Base-by-base conservation (phyloP, 2,797 vertebrate genomes). In the Okamejei kenojei region DNA sequence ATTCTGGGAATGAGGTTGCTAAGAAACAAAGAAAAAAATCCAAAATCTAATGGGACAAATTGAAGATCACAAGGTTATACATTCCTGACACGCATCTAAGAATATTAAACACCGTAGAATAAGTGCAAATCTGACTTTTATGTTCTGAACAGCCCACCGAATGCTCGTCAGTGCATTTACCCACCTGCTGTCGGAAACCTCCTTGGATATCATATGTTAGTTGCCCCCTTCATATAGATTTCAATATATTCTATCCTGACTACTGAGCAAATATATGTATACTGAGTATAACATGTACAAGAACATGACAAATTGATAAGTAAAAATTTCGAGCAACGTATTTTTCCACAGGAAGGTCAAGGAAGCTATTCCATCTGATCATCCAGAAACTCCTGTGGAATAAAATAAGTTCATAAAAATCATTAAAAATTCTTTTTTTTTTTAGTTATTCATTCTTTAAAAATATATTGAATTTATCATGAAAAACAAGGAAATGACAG, bases 381-480 rank as follows among this genome's bases (percentile, higher is more conserved):
- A 35, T 68, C 61, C 35, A 88, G 84, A 68, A 88, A 88, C 17
- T 88, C 84, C 84, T 88, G 61, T 35, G n/a, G 61, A 88, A 88
- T 21, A 8, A 88, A 68, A 54, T 54, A 38, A 38, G 45, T 54
- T 54, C 45, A 54, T 54, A 54, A 54, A 45, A 54, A 54, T 54
- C 5, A 54, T 54, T 54, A 88, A 68, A 32, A 88, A 88, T 15
- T 9, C n/a, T 35, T 19, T 21, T 21, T 21, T 15, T 29, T n/a
- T 10, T 38, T n/a, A 88, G 10, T 68, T 68, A 45, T 35, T 17
- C 0, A 88, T 74, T 73, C 11, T 32, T 6, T 32, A 8, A 65
- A 63, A 54, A 7, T 54, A 54, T 54, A 54, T 6, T 54, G 45
- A 54, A 54, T 54, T 54, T 54, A 54, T 54, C 45, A 54, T 54